A percentile compares a stretch with the other conserved stretches of the same genome.
These are phyloP conservation scores for Sebastes melanostomus DNA, from an alignment of 2,797 vertebrate genomes.

Conservation along the genomic window DNA sequence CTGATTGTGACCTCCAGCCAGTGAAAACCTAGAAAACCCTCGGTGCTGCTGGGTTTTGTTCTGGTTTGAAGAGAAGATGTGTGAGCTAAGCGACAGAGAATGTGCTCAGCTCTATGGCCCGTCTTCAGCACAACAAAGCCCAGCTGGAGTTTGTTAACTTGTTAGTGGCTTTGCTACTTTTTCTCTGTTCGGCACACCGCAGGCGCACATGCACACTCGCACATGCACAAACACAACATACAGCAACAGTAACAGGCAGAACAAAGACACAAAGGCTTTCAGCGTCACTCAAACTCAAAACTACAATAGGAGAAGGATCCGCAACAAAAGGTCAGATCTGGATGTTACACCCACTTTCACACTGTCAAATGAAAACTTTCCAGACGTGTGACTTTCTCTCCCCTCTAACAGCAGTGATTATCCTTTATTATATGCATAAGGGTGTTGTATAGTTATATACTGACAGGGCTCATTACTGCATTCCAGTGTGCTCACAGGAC, in stretches of 20 bases:
- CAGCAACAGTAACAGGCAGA: slow-evolving; percentile 22
- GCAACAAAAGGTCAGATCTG: slow-evolving; percentile 46
- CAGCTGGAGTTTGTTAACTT: slow-evolving; percentile 78
- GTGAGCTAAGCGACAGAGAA: slow-evolving; percentile 70
- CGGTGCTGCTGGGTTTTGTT: slow-evolving; percentile 25
- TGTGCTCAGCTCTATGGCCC: slow-evolving; percentile 58
- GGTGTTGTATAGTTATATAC: slow-evolving; percentile 9
- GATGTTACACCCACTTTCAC: slow-evolving; percentile 24
- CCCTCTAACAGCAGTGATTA: slow-evolving; percentile 32
- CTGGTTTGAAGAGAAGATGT: slow-evolving; percentile 32
- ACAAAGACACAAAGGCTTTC: slow-evolving; percentile 48
- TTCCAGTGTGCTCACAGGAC: slow-evolving; percentile 41
- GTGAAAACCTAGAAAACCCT: slow-evolving; percentile 2
- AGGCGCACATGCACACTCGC: slow-evolving; percentile 5
- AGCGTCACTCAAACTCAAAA: slow-evolving; percentile 35
- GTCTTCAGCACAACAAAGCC: slow-evolving; percentile 64
- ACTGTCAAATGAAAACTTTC: slow-evolving; percentile 36
- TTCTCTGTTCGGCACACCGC: slow-evolving; percentile 54
- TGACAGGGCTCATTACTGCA: slow-evolving; percentile 58
- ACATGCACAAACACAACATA: slow-evolving; percentile 16
- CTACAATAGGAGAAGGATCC: slow-evolving; percentile 20
- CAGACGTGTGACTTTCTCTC: slow-evolving; percentile 29
- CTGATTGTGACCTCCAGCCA: background rate
- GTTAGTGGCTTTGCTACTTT: slow-evolving; percentile 74
- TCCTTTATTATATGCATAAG: slow-evolving; percentile 37